These are phyloP conservation scores for Gorsachius goisagi DNA, from an alignment of 2,113 vertebrate genomes.

Conservation along the genomic window DNA sequence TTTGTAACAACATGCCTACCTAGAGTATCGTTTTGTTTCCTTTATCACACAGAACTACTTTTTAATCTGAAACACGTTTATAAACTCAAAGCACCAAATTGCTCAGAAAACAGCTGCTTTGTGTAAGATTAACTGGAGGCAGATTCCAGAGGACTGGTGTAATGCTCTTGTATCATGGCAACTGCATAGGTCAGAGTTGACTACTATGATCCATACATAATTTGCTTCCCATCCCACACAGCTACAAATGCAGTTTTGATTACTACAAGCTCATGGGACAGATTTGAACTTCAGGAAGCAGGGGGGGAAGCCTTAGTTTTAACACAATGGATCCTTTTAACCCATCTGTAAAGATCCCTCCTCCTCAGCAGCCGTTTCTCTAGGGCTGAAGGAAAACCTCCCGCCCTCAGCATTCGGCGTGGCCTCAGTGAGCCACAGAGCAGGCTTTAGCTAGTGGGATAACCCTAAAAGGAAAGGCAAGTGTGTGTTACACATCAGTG, in stretches of 20 bases:
- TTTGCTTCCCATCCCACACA: conserved; percentile 32
- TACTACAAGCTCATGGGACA: neutral
- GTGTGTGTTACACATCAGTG: neutral
- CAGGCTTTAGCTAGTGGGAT: neutral
- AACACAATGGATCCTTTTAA: conserved; percentile 43
- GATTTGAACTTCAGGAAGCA: neutral
- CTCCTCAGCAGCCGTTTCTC: neutral
- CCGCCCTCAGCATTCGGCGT: neutral
- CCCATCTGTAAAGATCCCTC: neutral
- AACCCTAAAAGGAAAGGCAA: conserved; percentile 50
- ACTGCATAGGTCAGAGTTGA: conserved; percentile 40
- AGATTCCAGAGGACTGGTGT: conserved; percentile 40
- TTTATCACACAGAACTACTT: conserved; percentile 10
- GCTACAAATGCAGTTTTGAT: conserved; percentile 52
- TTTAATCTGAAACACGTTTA: conserved; percentile 39
- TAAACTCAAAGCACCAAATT: conserved; percentile 25
- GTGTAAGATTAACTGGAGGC: neutral
- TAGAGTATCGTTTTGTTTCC: conserved; percentile 24
- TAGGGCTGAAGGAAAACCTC: conserved; percentile 7
- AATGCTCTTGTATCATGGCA: conserved; percentile 42
- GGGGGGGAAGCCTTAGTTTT: neutral
- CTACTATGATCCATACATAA: conserved; percentile 41
- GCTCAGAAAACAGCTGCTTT: conserved; percentile 54
- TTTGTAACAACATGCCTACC: conserved; percentile 14
- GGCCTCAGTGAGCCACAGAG: neutral